phyloP scores from a whole-genome alignment of 2,113 vertebrate genomes.

The Prolemur simus region DNA sequence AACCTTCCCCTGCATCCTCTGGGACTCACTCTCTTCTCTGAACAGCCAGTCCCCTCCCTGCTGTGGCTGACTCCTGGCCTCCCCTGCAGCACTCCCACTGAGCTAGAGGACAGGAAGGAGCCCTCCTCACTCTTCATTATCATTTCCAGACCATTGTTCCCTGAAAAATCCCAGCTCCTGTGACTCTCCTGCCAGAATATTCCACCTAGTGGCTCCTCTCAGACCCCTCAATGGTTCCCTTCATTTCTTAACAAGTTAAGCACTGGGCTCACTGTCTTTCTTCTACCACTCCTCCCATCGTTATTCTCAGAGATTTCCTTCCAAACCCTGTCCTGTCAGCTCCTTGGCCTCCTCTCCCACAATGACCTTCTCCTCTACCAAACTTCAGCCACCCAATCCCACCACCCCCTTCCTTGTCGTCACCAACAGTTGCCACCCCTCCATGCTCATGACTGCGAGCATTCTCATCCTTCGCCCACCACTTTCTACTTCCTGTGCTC shows the following conservation, averaged over 20 bases:
- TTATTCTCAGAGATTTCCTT: not conserved
- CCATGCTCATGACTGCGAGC: not conserved
- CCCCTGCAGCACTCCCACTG: not conserved
- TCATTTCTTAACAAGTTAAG: not conserved
- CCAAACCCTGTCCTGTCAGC: not conserved
- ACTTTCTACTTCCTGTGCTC: not conserved
- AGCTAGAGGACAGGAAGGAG: not conserved
- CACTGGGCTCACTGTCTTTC: not conserved
- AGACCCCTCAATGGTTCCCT: not conserved
- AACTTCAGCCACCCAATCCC: not conserved
- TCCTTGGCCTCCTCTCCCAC: no score
- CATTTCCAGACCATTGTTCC: not conserved
- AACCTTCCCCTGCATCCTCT: not conserved
- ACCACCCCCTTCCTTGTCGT: not conserved
- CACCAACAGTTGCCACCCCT: not conserved
- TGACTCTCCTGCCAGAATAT: not conserved
- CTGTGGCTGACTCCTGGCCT: not conserved
- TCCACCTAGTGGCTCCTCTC: not conserved
- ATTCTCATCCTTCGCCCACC: not conserved
- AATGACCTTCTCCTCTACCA: not conserved
- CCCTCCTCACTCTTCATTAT: not conserved
- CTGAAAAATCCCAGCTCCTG: not conserved
- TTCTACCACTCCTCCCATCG: not conserved
- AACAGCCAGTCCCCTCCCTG: not conserved
- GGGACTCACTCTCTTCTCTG: not conserved